Conservation (phyloP, 2,113 vertebrate species). For the Oceanites oceanicus region DNA sequence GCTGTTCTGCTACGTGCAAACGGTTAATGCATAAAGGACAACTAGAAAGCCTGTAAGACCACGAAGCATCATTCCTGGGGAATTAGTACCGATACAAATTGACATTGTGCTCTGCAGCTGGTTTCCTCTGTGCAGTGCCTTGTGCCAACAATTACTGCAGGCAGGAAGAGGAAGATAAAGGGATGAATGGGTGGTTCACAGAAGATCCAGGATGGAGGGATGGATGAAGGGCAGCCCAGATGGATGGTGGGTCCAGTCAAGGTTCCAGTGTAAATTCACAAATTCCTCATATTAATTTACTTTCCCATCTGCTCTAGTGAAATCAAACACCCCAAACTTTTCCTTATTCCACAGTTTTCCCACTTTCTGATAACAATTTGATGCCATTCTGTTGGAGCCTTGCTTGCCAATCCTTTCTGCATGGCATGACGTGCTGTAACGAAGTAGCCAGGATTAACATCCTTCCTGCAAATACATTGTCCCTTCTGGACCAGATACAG, state of each 20-base stretch:
- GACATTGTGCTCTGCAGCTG: slow-evolving; percentile 43
- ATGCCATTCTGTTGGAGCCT: neutral
- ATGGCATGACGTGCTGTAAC: neutral
- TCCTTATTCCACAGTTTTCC: neutral
- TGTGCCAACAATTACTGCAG: slow-evolving; percentile 47
- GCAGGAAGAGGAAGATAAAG: slow-evolving; percentile 36
- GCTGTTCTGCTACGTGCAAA: neutral
- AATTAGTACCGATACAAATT: neutral
- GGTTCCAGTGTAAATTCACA: slow-evolving; percentile 18
- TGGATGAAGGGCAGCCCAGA: slow-evolving; percentile 42
- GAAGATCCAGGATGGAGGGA: neutral
- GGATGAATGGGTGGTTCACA: neutral
- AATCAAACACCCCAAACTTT: slow-evolving; percentile 8
- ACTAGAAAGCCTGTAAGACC: neutral
- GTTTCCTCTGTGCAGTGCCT: neutral
- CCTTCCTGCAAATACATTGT: neutral
- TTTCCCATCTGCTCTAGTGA: slow-evolving; percentile 49
- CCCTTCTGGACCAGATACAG: neutral
- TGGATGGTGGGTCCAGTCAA: slow-evolving; percentile 8
- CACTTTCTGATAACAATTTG: neutral
- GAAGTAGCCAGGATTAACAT: neutral
- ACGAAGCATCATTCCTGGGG: neutral
- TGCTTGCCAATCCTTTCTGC: neutral
- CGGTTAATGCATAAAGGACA: fast-evolving
- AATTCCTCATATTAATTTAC: slow-evolving; percentile 36